A percentile compares a stretch with the other conserved stretches of the same genome.
Conservation (phyloP, 1,140 invertebrate genomes). For the Drosophila athabasca region DNA sequence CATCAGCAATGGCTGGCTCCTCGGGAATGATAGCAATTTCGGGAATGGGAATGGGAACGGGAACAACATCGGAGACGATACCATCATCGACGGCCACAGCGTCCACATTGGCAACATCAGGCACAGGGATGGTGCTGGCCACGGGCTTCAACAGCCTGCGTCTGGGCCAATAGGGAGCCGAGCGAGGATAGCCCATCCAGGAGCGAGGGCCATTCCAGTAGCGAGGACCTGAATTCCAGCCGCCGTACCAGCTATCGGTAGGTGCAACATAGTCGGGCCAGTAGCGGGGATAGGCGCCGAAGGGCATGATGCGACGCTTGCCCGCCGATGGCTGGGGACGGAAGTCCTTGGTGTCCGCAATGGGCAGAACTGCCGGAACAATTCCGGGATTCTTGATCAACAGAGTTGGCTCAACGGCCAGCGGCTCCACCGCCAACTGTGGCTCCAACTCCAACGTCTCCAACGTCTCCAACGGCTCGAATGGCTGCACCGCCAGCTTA, state of each 20-base stretch:
- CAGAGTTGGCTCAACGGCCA: constrained; percentile 10
- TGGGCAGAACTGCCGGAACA: neutral
- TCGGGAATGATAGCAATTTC: constrained; percentile 5
- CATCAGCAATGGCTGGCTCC: neutral
- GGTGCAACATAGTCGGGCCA: constrained; percentile 32
- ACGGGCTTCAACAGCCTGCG: constrained; percentile 13
- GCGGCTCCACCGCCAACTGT: constrained; percentile 24
- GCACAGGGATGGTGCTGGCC: constrained; percentile 1
- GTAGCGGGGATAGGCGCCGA: constrained; percentile 21
- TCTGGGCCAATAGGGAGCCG: constrained; percentile 9
- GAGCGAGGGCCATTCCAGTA: constrained; percentile 28
- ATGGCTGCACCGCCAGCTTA: constrained; percentile 32
- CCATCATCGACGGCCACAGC: constrained; percentile 2
- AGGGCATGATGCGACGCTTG: constrained; percentile 15
- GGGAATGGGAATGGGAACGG: constrained; percentile 11
- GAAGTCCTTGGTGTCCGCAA: neutral
- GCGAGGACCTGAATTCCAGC: constrained; percentile 25
- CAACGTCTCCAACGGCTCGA: too few relatives aligned
- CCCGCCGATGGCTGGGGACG: constrained; percentile 8
- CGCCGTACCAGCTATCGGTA: constrained; percentile 20
- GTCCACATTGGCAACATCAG: neutral
- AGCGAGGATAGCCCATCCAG: constrained; percentile 23
- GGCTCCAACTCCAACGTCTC: constrained; percentile 6
- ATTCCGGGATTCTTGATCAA: neutral
- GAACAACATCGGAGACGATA: constrained; percentile 4